Conservation (phyloP, 2,797 vertebrate genomes). For the Epinephelus awoara region DNA sequence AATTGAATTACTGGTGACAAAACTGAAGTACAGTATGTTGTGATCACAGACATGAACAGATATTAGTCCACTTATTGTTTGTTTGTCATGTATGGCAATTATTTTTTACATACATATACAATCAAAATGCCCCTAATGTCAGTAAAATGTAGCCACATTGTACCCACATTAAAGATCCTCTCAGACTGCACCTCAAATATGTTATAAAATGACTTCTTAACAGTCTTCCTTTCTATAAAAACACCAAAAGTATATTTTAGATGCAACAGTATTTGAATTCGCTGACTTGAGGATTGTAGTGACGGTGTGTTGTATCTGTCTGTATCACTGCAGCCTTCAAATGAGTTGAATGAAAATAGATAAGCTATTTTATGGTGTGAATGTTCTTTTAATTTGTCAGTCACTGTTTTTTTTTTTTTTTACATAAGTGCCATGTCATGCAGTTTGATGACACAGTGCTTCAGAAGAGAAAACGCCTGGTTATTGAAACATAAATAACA, state of each 20-base stretch:
- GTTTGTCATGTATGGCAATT: slow-evolving; percentile 41
- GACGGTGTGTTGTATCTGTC: slow-evolving; percentile 38
- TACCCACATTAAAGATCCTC: slow-evolving; percentile 6
- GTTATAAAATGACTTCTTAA: slow-evolving; percentile 46
- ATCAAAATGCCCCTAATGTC: slow-evolving; percentile 33
- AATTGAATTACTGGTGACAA: slow-evolving; percentile 27
- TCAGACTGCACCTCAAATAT: slow-evolving; percentile 41
- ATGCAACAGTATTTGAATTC: slow-evolving; percentile 48
- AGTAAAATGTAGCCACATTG: slow-evolving; percentile 35
- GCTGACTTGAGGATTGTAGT: slow-evolving; percentile 51
- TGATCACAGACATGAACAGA: slow-evolving; percentile 56
- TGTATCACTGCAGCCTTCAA: slow-evolving; percentile 46
- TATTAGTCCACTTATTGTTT: slow-evolving; percentile 37
- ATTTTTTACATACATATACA: slow-evolving; percentile 35
- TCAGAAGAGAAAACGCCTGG: slow-evolving; percentile 19
- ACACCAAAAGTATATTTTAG: slow-evolving; percentile 53
- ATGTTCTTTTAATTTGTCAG: slow-evolving; percentile 63
- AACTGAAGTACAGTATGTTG: slow-evolving; percentile 37
- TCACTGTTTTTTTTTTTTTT: slow-evolving; percentile 66
- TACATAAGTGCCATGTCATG: slow-evolving; percentile 79
- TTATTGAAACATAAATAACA: slow-evolving; percentile 23
- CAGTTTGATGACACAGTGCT: slow-evolving; percentile 49
- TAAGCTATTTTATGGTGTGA: slow-evolving; percentile 61
- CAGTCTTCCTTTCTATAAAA: slow-evolving; percentile 70
- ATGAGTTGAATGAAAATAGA: slow-evolving; percentile 31